Percentiles rank a stretch among this genome's conserved stretches.
These are phyloP conservation scores for Ormyrus nitidulus DNA, from an alignment of 2,888 invertebrate genomes.

Conservation along the genomic window DNA sequence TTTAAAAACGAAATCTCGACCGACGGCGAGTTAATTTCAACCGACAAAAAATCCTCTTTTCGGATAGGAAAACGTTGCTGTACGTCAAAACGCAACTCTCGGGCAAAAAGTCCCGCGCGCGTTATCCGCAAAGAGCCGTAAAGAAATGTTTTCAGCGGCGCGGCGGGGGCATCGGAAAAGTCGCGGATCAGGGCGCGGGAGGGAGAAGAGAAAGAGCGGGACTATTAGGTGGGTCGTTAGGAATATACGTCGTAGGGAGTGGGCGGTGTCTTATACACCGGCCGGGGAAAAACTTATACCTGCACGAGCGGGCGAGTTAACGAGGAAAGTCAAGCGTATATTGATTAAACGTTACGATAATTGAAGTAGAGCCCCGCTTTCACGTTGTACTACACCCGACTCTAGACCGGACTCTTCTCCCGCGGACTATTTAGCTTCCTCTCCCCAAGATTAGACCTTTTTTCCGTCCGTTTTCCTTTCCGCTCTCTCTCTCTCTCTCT, in stretches of 20 bases:
- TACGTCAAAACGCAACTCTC: too few relatives aligned
- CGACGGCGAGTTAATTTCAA: too few relatives aligned
- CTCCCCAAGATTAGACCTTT: not conserved
- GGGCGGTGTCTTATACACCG: conserved; percentile 15
- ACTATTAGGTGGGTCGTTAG: conserved; percentile 45
- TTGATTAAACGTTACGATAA: conserved; percentile 56
- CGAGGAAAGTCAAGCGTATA: conserved; percentile 53
- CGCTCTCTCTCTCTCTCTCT: not conserved
- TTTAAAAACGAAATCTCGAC: too few relatives aligned
- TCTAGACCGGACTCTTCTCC: not conserved
- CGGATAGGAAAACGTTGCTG: too few relatives aligned
- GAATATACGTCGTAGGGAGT: conserved; percentile 17
- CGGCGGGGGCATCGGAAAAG: not conserved
- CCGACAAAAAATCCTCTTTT: too few relatives aligned
- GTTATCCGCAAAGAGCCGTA: too few relatives aligned
- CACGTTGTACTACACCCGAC: conserved; percentile 17
- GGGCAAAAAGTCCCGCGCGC: too few relatives aligned
- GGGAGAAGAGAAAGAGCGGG: not conserved
- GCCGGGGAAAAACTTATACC: conserved; percentile 38
- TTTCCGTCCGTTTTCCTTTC: conserved; percentile 6
- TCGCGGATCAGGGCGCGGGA: not conserved
- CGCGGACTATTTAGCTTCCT: conserved; percentile 27
- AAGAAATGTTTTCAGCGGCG: not conserved
- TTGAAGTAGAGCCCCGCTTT: conserved; percentile 48
- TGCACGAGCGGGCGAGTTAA: conserved; percentile 26